Base-by-base conservation (phyloP, 2,888 invertebrate genomes). In the Hedya salicella region DNA sequence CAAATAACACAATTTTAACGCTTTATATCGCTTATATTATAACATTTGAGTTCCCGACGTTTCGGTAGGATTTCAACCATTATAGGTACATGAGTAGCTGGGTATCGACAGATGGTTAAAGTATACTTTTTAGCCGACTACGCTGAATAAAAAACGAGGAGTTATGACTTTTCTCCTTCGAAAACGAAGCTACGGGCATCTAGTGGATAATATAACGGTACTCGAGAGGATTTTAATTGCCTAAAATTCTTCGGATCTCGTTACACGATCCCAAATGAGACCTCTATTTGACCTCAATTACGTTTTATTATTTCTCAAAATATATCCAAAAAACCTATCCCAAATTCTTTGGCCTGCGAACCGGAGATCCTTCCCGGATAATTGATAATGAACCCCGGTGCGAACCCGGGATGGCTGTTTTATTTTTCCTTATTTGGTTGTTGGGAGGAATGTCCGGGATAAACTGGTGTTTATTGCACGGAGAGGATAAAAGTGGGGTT, bases 301-400 rank as follows among this genome's bases (percentile, higher is more conserved):
- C 42, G 13, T n/a, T n/a, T 11, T 42, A 30, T 25, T 42, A 36
- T 36, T 49, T 14, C 40, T 5, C 40, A 42, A 40, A 54, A 42
- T 54, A 42, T 54, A 14, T 11, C 21, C 46, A 5, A 5, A 21
- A n/a, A 48, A 36, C n/a, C 48, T 48, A 13, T 48, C 13, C 48
- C 21, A 3, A 21, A 48, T 21, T 13, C 21, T 16, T n/a, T 36
- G 14, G 40, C 21, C 2, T 8, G 13, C n/a, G n/a, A n/a, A 21
- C 11, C 46, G 36, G 46, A 19, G 44, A 2, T 19, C 32, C 32
- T 3, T n/a, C 52, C 62, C 36, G 36, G 53, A 59, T 53, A 50
- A 57, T 64, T 64, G 64, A 57, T 57, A 64, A 64, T 50, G 64
- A 57, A 36, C 56, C 63, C 42, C 11, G 25, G 9, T 9, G 32